Evolutionary conservation across 2,113 vertebrate species (phyloP).

Genomic region (Gopherus flavomarginatus): DNA sequence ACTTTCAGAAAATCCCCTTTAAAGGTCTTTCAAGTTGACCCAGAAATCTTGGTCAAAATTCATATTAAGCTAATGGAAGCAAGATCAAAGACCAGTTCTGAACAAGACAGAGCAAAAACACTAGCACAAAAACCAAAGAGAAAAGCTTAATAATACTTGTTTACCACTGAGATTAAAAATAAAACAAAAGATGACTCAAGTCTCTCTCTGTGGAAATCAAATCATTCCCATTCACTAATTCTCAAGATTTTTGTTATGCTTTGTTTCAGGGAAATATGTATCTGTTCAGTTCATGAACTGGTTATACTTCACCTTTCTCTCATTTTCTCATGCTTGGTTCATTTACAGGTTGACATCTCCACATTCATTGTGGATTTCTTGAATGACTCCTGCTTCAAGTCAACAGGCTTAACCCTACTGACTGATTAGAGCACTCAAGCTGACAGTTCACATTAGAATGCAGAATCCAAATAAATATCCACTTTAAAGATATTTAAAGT

Average conservation of each 20-base stretch:
- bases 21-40: rapidly evolving
- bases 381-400: neutral
- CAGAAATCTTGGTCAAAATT: neutral
- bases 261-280: neutral
- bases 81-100: neutral
- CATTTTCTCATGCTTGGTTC: neutral
- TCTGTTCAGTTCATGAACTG: neutral
- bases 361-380: neutral
- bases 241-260: neutral
- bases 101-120: neutral
- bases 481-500: neutral
- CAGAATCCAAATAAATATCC: neutral
- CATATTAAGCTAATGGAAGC: neutral
- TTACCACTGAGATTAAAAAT: neutral
- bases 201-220: neutral
- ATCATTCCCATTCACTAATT: neutral
- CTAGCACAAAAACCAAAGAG: neutral
- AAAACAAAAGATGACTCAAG: neutral
- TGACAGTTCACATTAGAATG: neutral
- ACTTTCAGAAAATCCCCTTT: neutral
- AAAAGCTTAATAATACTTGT: neutral
- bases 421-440: neutral
- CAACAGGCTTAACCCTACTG: neutral
- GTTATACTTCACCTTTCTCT: neutral
- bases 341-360: neutral